These are phyloP conservation scores for Brenthis ino DNA, from an alignment of 2,888 invertebrate genomes.

Conservation along the genomic window DNA sequence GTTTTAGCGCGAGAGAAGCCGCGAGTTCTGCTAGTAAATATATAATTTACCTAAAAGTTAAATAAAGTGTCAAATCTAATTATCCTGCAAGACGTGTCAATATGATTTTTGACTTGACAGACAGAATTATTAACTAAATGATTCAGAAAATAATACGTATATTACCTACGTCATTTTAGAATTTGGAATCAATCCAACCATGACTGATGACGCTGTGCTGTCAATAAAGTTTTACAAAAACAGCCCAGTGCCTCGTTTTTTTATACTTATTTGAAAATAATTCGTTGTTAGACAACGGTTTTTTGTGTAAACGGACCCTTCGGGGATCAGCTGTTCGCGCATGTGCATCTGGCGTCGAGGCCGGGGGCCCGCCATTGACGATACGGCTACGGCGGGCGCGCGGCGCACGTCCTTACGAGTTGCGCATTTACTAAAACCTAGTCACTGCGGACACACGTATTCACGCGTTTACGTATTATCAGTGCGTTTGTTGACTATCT, in stretches of 20 bases:
- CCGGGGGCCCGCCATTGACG: conserved; percentile 59
- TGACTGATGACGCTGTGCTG: conserved; percentile 29
- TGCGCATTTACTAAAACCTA: conserved; percentile 54
- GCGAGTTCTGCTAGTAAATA: too few species aligned
- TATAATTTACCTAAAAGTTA: too few species aligned
- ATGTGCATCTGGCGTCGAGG: conserved; percentile 68
- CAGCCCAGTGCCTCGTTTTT: conserved; percentile 29
- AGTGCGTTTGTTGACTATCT: conserved; percentile 44
- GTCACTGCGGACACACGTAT: conserved; percentile 56
- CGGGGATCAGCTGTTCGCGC: conserved; percentile 77
- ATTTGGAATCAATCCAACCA: conserved; percentile 28
- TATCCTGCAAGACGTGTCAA: too few species aligned
- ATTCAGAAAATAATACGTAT: too few species aligned
- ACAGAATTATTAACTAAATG: too few species aligned
- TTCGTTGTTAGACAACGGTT: conserved; percentile 55
- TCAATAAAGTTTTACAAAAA: conserved; percentile 30
- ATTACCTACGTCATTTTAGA: conserved; percentile 20
- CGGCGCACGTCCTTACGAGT: conserved; percentile 43
- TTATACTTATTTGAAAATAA: conserved; percentile 42
- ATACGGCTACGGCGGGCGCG: conserved; percentile 30
- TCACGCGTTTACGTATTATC: conserved; percentile 50
- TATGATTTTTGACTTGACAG: too few species aligned
- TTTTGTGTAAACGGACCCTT: conserved; percentile 51
- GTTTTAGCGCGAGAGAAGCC: too few species aligned
- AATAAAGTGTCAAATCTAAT: too few species aligned